A percentile compares a stretch with the other conserved stretches of the same genome.
phyloP scores from a whole-genome alignment of 1,140 invertebrate species.

The Scaptomyza pallida region DNA sequence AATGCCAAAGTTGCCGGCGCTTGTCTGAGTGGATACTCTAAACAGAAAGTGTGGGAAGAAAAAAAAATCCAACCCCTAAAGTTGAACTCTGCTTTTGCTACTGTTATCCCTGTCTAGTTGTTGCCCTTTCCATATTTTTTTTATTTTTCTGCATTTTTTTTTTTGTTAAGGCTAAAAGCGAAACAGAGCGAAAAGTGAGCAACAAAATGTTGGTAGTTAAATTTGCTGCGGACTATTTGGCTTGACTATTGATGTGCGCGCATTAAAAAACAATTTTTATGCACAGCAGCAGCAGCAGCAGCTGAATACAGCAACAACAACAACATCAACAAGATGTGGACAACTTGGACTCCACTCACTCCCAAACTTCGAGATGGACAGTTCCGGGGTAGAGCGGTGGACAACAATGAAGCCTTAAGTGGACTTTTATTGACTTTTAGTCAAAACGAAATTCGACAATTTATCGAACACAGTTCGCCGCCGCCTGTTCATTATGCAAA shows the following conservation, averaged over 20 bases:
- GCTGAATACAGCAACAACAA: conserved; percentile 12
- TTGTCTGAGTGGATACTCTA: not conserved
- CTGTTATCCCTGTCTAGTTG: not conserved
- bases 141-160: conserved; percentile 22
- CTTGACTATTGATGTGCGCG: conserved; percentile 78
- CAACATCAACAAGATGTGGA: conserved; percentile 21
- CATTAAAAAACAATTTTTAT: conserved; percentile 82
- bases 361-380: conserved; percentile 8
- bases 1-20: conserved; percentile 25
- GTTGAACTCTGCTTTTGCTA: conserved; percentile 2
- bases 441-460: conserved; percentile 80
- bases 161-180: conserved; percentile 31
- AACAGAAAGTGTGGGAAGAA: not conserved
- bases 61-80: conserved; percentile 13
- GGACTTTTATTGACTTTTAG: conserved; percentile 82
- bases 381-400: conserved; percentile 36
- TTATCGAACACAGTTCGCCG: conserved; percentile 74
- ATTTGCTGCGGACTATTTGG: conserved; percentile 77
- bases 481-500: conserved; percentile 70
- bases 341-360: conserved; percentile 13
- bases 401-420: conserved; percentile 80
- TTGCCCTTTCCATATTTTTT: not conserved
- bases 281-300: conserved; percentile 48
- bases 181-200: conserved; percentile 54
- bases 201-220: conserved; percentile 72